A percentile compares a stretch with the other conserved stretches of the same genome.
These are phyloP conservation scores for Sebastes vulpes DNA, from an alignment of 2,797 vertebrate genomes.

Conservation along the genomic window DNA sequence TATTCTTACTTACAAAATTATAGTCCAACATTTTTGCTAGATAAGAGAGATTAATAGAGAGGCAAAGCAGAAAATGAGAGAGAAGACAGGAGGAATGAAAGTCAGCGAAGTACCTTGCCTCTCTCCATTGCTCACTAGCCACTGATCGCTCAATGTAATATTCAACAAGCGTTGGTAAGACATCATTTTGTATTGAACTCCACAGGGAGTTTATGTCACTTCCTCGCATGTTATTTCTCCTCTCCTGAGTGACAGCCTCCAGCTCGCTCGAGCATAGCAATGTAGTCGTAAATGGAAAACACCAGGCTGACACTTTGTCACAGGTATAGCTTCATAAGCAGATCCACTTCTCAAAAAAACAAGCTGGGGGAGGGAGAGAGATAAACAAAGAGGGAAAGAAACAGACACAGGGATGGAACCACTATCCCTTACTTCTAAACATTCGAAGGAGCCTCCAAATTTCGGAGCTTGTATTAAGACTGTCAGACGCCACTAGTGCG, in stretches of 20 bases:
- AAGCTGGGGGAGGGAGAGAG: conserved; percentile 13
- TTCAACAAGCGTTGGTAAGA: conserved; percentile 63
- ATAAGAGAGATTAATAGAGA: conserved; percentile 19
- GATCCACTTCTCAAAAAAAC: conserved; percentile 27
- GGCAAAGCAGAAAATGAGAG: conserved; percentile 15
- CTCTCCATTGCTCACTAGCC: conserved; percentile 50
- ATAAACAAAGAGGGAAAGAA: not conserved
- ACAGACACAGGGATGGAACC: conserved; percentile 11
- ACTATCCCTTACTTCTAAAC: conserved; percentile 4
- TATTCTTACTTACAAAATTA: not conserved
- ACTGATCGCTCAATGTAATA: conserved; percentile 63
- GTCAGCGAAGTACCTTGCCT: conserved; percentile 16
- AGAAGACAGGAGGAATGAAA: conserved; percentile 13
- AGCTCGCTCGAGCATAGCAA: conserved; percentile 66
- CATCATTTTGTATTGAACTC: conserved; percentile 74
- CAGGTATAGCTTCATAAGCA: conserved; percentile 67
- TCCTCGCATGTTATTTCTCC: conserved; percentile 58
- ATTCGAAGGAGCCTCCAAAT: not conserved
- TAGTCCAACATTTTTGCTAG: not conserved
- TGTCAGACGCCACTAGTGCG: not conserved
- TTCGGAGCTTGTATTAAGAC: not conserved
- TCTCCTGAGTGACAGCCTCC: conserved; percentile 70
- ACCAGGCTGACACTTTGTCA: conserved; percentile 71
- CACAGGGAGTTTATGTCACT: conserved; percentile 67
- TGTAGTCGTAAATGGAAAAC: conserved; percentile 74